Evolutionary conservation across 92 coral and sea anemone genomes (phyloP).

Genomic region (Paragorgia papillata): DNA sequence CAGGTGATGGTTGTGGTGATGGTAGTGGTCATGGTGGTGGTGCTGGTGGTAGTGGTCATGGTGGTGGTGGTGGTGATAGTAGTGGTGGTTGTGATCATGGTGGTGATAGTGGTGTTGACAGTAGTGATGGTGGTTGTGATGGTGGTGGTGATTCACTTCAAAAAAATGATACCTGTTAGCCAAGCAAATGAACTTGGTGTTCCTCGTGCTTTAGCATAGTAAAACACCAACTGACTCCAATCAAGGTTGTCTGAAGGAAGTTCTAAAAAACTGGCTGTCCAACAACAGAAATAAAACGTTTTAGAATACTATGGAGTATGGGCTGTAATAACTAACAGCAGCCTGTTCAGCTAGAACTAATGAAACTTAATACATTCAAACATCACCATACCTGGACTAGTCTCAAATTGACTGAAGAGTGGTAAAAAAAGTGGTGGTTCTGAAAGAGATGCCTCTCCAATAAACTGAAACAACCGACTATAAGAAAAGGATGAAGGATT

Average conservation of each 20-base stretch:
- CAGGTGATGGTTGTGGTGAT: too few species aligned
- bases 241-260: conserved; percentile 75
- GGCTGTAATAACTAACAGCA: neutral
- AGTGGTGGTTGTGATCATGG: too few species aligned
- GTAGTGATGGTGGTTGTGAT: too few species aligned
- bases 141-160: too few species aligned
- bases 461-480: conserved; percentile 91
- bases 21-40: too few species aligned
- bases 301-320: neutral
- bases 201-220: conserved; percentile 85
- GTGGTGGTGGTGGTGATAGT: too few species aligned
- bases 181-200: conserved; percentile 95
- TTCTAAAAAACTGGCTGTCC: conserved; percentile 86
- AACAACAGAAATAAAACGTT: neutral
- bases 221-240: conserved; percentile 74
- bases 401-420: conserved; percentile 81
- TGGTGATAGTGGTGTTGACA: too few species aligned
- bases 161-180: conserved; percentile 88
- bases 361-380: too few species aligned
- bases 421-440: conserved; percentile 84
- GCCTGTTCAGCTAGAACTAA: too few species aligned
- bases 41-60: too few species aligned
- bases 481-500: too few species aligned
- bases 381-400: conserved; percentile 68
- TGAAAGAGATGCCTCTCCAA: conserved; percentile 77